Percentiles rank a stretch among this genome's conserved stretches.
These are phyloP conservation scores for Saguinus midas DNA, from an alignment of 2,113 vertebrate genomes.

Conservation along the genomic window DNA sequence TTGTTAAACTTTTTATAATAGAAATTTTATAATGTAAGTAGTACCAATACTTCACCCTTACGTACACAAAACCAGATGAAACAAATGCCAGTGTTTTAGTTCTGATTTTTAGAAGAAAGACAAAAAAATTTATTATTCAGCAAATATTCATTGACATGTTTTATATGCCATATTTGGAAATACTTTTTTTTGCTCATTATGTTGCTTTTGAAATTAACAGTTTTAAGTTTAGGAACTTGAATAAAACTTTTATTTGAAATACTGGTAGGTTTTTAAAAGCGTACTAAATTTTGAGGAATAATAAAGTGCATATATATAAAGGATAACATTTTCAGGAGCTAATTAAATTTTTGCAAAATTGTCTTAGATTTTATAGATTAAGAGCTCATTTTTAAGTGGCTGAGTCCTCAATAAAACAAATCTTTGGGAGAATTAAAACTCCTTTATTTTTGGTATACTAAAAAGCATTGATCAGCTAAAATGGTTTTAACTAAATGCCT, in stretches of 20 bases:
- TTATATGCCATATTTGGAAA: neutral
- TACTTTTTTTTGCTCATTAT: neutral
- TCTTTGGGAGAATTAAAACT: neutral
- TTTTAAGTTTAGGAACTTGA: slow-evolving; percentile 31
- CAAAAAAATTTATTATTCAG: neutral
- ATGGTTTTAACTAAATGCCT: slow-evolving; percentile 18
- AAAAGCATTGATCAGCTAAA: slow-evolving; percentile 47
- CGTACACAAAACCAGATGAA: neutral
- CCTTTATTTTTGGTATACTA: slow-evolving; percentile 29
- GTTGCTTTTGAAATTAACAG: slow-evolving; percentile 35
- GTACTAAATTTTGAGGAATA: slow-evolving; percentile 39
- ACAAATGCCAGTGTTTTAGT: neutral
- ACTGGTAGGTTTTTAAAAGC: slow-evolving; percentile 39
- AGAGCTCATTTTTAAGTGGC: slow-evolving; percentile 61
- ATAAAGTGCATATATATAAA: slow-evolving; percentile 38
- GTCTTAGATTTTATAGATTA: slow-evolving; percentile 66
- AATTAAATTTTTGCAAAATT: slow-evolving; percentile 59
- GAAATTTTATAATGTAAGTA: neutral
- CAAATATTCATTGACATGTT: slow-evolving; percentile 5
- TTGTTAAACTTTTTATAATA: slow-evolving; percentile 34
- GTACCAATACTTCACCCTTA: neutral
- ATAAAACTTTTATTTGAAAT: slow-evolving; percentile 44
- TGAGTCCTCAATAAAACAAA: slow-evolving; percentile 48
- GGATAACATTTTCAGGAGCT: slow-evolving; percentile 28
- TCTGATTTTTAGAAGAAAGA: slow-evolving; percentile 35